Conservation (phyloP, 2,113 vertebrate genomes). For the Podilymbus podiceps region DNA sequence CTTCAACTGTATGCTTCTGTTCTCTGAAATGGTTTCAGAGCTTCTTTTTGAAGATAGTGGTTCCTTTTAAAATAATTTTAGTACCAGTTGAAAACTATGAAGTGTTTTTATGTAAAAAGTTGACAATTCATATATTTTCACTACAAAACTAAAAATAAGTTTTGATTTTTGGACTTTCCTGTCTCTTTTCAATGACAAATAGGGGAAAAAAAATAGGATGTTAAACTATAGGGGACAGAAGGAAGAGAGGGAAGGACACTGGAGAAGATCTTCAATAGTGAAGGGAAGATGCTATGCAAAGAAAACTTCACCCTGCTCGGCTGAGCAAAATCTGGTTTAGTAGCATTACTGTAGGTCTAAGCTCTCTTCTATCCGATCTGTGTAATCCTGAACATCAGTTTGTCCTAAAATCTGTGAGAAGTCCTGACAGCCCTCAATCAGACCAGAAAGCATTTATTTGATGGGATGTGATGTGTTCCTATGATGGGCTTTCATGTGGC, state of each 20-base stretch:
- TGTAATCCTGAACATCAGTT: background rate
- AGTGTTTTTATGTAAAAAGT: rapidly evolving
- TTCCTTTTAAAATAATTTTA: background rate
- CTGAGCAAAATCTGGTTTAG: background rate
- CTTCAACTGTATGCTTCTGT: background rate
- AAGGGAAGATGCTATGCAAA: background rate
- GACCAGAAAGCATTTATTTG: background rate
- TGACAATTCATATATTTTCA: background rate
- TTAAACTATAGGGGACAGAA: background rate
- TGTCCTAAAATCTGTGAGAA: background rate
- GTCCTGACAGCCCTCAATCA: background rate
- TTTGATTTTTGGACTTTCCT: background rate
- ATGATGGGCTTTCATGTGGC: background rate
- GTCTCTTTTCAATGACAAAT: background rate
- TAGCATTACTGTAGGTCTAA: background rate
- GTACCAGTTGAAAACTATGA: background rate
- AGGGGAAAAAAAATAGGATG: background rate
- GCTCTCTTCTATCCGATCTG: background rate
- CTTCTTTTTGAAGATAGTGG: background rate
- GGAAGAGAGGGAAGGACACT: background rate
- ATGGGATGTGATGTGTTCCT: background rate
- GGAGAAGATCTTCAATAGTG: background rate
- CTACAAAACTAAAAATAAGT: background rate
- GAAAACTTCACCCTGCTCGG: background rate
- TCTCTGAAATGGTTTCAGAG: slow-evolving; percentile 1